These are phyloP conservation scores for Megaceryle torquata DNA, from an alignment of 2,113 vertebrate species.

Conservation along the genomic window DNA sequence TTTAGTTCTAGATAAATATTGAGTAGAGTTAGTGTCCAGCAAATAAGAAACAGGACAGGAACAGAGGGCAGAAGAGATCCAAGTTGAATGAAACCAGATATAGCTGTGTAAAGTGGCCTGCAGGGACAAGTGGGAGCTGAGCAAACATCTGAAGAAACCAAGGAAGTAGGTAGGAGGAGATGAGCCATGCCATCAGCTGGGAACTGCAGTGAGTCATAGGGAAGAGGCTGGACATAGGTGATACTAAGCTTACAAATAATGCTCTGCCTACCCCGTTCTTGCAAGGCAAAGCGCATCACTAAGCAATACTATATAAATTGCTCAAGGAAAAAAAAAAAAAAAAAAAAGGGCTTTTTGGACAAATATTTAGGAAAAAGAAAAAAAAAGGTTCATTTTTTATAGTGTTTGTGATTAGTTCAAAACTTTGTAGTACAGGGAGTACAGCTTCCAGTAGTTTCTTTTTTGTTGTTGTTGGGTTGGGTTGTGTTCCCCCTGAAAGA, in stretches of 20 bases:
- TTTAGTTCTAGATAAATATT: background rate
- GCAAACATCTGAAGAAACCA: conserved; percentile 45
- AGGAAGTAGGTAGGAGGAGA: conserved; percentile 49
- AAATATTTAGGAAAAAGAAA: background rate
- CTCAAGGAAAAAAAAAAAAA: background rate
- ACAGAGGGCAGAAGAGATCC: background rate
- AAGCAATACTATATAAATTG: background rate
- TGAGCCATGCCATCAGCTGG: conserved; percentile 38
- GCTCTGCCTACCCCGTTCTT: conserved; percentile 9
- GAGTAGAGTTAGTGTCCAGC: background rate
- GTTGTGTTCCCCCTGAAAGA: background rate
- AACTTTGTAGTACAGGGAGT: background rate
- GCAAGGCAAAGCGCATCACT: background rate
- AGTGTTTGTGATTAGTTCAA: background rate
- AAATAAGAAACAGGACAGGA: background rate
- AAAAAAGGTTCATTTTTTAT: background rate
- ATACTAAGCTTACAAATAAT: conserved; percentile 27
- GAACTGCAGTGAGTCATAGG: conserved; percentile 47
- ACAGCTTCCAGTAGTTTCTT: background rate
- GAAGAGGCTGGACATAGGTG: conserved; percentile 38
- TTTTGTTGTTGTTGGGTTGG: background rate
- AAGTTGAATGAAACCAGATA: background rate
- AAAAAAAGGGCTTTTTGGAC: background rate
- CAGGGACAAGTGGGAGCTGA: conserved; percentile 27
- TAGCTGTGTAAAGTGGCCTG: background rate